Percentiles rank a stretch among this genome's conserved stretches.
These are phyloP conservation scores for Drosophila colorata DNA, from an alignment of 2,888 invertebrate species.

Conservation along the genomic window DNA sequence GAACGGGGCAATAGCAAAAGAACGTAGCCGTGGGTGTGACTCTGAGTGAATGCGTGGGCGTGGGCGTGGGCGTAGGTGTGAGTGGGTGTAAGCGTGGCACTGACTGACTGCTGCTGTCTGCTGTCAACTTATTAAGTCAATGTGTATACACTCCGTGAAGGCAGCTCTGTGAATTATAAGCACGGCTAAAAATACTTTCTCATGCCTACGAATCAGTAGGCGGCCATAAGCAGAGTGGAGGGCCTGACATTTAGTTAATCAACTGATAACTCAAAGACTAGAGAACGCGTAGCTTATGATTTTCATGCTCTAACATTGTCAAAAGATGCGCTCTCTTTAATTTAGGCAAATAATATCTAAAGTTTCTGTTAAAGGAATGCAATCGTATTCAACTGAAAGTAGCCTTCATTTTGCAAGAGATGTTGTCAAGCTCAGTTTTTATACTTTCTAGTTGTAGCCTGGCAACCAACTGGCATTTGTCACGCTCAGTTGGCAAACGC, in stretches of 20 bases:
- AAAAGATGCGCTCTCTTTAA: too few species aligned
- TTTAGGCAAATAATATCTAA: too few species aligned
- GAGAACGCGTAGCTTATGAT: conserved; percentile 4
- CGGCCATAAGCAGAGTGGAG: conserved; percentile 4
- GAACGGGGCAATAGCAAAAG: conserved; percentile 9
- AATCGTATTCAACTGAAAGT: not conserved
- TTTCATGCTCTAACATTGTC: not conserved
- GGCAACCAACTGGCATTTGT: not conserved
- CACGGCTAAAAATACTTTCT: conserved; percentile 64
- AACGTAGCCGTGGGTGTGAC: not conserved
- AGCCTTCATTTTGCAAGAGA: not conserved
- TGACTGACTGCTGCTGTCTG: conserved; percentile 71
- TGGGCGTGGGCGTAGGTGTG: conserved; percentile 14
- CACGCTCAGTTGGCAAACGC: conserved; percentile 9
- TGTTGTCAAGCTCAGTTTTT: not conserved
- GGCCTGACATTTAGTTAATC: not conserved
- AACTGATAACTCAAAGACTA: not conserved
- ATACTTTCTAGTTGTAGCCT: not conserved
- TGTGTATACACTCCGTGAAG: conserved; percentile 36
- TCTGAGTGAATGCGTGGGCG: too few species aligned
- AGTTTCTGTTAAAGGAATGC: too few species aligned
- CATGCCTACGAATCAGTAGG: conserved; percentile 11
- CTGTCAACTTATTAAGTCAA: conserved; percentile 76
- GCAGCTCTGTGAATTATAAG: conserved; percentile 52
- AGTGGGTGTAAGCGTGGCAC: conserved; percentile 38